A percentile compares a stretch with the other conserved stretches of the same genome.
phyloP scores from a whole-genome alignment of 2,888 invertebrate genomes.

The Mystacides longicornis region DNA sequence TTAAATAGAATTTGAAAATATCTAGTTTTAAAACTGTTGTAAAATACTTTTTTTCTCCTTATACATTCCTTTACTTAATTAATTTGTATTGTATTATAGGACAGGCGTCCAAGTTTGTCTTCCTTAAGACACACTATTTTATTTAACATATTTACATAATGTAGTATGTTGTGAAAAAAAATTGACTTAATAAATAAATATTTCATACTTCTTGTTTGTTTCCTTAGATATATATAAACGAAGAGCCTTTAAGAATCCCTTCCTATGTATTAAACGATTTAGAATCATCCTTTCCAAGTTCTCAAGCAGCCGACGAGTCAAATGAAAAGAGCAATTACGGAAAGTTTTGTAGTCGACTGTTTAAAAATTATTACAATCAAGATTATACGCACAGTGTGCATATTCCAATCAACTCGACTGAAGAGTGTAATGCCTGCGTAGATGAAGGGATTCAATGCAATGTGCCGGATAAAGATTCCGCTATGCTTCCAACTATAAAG shows the following conservation, averaged over 20 bases:
- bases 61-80: no score
- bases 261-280: not conserved
- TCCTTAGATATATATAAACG: not conserved
- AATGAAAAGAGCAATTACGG: not conserved
- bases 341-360: not conserved
- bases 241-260: not conserved
- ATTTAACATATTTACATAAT: not conserved
- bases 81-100: no score
- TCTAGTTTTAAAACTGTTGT: no score
- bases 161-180: not conserved
- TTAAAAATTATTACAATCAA: not conserved
- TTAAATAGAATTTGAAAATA: no score
- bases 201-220: not conserved
- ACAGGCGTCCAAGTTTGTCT: no score
- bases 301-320: not conserved
- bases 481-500: conserved; percentile 45
- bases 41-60: no score
- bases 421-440: not conserved
- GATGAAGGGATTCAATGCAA: conserved; percentile 29
- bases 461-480: conserved; percentile 29
- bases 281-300: not conserved
- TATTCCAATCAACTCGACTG: not conserved
- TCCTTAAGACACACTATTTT: no score
- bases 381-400: not conserved
- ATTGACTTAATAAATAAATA: not conserved